phyloP scores from a whole-genome alignment of 2,888 invertebrate genomes.

The Miltochrista miniata region DNA sequence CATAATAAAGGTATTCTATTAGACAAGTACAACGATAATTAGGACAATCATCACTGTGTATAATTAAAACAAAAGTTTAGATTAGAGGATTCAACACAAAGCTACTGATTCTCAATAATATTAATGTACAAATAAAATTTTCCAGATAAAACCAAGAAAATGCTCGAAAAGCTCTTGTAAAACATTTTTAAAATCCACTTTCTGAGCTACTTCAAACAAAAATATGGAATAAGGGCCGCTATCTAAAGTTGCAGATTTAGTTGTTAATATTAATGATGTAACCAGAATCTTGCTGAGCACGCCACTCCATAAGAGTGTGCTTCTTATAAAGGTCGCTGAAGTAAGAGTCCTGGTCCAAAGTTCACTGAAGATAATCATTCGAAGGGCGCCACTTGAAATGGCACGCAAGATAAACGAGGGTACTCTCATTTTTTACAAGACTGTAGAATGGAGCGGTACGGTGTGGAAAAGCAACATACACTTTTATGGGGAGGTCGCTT shows the following conservation, averaged over 20 bases:
- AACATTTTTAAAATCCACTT: background rate
- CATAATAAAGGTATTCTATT: too few relatives aligned
- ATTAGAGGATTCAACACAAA: too few relatives aligned
- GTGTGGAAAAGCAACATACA: constrained; percentile 35
- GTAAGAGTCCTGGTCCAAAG: constrained; percentile 56
- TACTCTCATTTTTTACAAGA: constrained; percentile 56
- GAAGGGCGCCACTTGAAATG: constrained; percentile 65
- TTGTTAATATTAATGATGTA: constrained; percentile 77
- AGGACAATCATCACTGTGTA: too few relatives aligned
- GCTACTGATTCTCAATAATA: too few relatives aligned
- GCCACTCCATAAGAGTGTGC: constrained; percentile 63
- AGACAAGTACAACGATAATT: too few relatives aligned
- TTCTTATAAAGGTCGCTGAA: constrained; percentile 66
- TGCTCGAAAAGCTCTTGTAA: background rate
- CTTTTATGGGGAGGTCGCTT: constrained; percentile 19
- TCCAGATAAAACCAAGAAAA: background rate
- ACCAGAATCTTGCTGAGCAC: constrained; percentile 71
- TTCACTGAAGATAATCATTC: constrained; percentile 71
- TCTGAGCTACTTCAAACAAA: background rate
- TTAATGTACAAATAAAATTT: too few relatives aligned
- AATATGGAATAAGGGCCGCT: constrained; percentile 8
- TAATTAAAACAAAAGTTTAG: too few relatives aligned
- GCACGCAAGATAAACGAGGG: constrained; percentile 72
- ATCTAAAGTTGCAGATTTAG: constrained; percentile 45
- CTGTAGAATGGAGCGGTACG: constrained; percentile 18